Percentiles rank a stretch among this genome's conserved stretches.
Evolutionary conservation across 2,113 vertebrate genomes (phyloP).

Genomic region (Cyanoliseus patagonus): DNA sequence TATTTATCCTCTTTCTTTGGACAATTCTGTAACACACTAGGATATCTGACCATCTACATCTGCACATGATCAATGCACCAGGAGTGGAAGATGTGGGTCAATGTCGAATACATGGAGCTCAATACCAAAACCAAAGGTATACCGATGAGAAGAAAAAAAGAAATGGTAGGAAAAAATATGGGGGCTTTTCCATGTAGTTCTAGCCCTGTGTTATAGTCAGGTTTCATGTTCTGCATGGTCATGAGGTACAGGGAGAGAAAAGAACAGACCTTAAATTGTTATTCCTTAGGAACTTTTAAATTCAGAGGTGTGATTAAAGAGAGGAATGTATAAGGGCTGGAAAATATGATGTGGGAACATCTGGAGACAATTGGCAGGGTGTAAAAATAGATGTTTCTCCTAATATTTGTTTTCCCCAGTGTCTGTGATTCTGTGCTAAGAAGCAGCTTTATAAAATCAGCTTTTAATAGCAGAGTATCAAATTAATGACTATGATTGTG

Average conservation of each 20-base stretch:
- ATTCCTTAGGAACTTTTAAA: background rate
- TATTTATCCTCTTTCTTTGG: background rate
- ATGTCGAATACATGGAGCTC: background rate
- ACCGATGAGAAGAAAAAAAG: background rate
- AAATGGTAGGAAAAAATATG: background rate
- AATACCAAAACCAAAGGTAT: background rate
- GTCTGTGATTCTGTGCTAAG: background rate
- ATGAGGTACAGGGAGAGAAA: background rate
- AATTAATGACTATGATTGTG: background rate
- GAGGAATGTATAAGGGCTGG: background rate
- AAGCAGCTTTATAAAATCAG: background rate
- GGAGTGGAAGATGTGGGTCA: background rate
- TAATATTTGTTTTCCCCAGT: background rate
- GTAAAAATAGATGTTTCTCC: background rate
- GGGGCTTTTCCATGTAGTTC: background rate
- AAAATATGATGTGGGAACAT: background rate
- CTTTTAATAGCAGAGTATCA: background rate
- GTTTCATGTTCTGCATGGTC: background rate
- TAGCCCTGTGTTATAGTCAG: background rate
- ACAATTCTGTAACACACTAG: background rate
- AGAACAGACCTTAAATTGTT: background rate
- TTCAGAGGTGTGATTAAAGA: background rate
- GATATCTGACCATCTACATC: background rate
- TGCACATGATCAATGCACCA: background rate
- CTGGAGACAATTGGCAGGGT: constrained; percentile 4